Evolutionary conservation across 2,797 vertebrate genomes (phyloP).

Genomic region (Percopsis omiscomaycus): DNA sequence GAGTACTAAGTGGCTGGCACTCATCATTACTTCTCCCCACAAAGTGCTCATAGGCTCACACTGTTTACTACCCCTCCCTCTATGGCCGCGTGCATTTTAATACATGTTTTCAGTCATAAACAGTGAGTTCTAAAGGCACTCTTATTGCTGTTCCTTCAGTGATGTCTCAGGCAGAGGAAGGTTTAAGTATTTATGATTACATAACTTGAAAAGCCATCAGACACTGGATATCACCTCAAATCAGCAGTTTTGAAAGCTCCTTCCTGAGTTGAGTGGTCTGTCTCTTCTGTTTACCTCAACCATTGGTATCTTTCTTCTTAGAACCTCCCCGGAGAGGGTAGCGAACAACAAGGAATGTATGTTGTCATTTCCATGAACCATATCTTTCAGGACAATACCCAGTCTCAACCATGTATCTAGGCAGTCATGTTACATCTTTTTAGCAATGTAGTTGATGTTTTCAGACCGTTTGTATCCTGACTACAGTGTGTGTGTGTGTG

Average conservation of each 20-base stretch:
- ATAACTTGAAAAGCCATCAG: conserved; percentile 40
- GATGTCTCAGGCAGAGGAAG: background rate
- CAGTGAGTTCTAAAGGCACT: too few relatives aligned
- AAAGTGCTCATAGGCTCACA: too few relatives aligned
- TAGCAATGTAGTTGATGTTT: background rate
- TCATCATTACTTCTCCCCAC: too few relatives aligned
- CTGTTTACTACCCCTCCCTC: too few relatives aligned
- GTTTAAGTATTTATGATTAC: conserved; percentile 14
- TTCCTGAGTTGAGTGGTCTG: conserved; percentile 29
- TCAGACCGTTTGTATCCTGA: background rate
- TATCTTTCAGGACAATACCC: conserved; percentile 6
- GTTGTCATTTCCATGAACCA: conserved; percentile 5
- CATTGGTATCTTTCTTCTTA: conserved; percentile 10
- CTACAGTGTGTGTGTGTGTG: conserved; percentile 1
- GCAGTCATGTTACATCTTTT: background rate
- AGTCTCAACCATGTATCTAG: background rate
- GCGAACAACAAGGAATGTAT: conserved; percentile 5
- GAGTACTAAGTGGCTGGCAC: too few relatives aligned
- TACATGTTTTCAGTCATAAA: too few relatives aligned
- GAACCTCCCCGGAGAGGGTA: conserved; percentile 9
- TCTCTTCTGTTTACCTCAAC: conserved; percentile 34
- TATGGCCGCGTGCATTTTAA: too few relatives aligned
- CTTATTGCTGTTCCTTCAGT: too few relatives aligned
- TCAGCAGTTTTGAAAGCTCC: conserved; percentile 20
- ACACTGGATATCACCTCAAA: conserved; percentile 32